phyloP scores from a whole-genome alignment of 2,113 vertebrate genomes.

The Motacilla alba region DNA sequence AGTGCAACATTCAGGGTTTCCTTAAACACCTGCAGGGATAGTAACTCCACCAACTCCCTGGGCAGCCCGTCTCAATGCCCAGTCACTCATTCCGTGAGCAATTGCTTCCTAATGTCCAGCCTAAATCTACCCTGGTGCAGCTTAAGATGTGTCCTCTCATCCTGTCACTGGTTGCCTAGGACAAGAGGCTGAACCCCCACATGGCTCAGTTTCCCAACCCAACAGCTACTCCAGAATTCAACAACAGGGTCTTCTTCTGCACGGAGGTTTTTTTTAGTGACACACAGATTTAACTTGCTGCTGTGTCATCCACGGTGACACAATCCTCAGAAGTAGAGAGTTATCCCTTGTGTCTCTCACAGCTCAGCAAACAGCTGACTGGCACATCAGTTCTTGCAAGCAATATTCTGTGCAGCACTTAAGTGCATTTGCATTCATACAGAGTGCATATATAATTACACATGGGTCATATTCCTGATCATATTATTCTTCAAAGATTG shows the following conservation, averaged over 20 bases:
- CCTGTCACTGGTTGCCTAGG: not conserved
- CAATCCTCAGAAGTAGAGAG: not conserved
- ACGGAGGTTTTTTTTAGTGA: not conserved
- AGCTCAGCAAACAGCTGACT: not conserved
- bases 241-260: not conserved
- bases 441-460: not conserved
- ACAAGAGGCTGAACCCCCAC: not conserved
- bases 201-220: not conserved
- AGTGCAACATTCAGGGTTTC: not conserved
- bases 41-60: not conserved
- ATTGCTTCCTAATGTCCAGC: not conserved
- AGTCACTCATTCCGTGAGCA: accelerated
- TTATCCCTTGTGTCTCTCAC: not conserved
- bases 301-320: not conserved
- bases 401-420: not conserved
- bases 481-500: not conserved
- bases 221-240: not conserved
- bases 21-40: not conserved
- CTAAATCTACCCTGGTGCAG: not conserved
- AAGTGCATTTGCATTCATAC: not conserved
- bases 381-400: not conserved
- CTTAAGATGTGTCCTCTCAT: not conserved
- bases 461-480: not conserved
- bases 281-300: not conserved
- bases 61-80: not conserved